These are phyloP conservation scores for Champsocephalus esox DNA, from an alignment of 2,797 vertebrate species.

Conservation along the genomic window DNA sequence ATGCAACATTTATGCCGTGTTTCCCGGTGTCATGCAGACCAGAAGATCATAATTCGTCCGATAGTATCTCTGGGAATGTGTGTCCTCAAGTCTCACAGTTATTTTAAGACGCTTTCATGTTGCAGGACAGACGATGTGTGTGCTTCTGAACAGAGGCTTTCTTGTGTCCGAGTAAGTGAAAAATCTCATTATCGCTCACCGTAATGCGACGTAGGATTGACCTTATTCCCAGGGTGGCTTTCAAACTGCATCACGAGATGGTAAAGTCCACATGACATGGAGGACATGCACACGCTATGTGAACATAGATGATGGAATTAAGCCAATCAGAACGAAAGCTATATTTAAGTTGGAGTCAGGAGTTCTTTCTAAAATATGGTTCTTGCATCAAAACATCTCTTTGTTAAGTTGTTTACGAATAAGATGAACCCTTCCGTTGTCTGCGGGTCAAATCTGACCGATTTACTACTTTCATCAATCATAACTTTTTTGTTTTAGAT, in stretches of 20 bases:
- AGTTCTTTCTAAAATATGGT: background rate
- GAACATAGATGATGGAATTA: background rate
- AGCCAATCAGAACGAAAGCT: background rate
- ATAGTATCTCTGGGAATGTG: background rate
- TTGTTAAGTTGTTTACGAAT: background rate
- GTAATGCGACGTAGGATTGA: background rate
- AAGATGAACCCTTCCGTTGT: too few species aligned
- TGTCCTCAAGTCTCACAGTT: background rate
- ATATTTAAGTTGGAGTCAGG: background rate
- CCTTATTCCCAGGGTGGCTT: slow-evolving; percentile 20
- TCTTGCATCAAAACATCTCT: background rate
- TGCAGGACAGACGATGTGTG: background rate
- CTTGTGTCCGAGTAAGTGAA: slow-evolving; percentile 13
- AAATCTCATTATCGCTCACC: slow-evolving; percentile 10
- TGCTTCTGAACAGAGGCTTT: background rate
- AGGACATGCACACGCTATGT: background rate
- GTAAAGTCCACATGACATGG: background rate
- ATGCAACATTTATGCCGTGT: background rate
- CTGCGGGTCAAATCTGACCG: too few species aligned
- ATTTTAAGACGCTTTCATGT: background rate
- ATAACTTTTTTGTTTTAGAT: too few species aligned
- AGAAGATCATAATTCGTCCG: background rate
- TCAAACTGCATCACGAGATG: slow-evolving; percentile 1
- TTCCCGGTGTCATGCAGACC: slow-evolving; percentile 3
- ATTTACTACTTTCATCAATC: too few species aligned